phyloP scores from a whole-genome alignment of 2,113 vertebrate genomes.

The Carollia perspicillata region DNA sequence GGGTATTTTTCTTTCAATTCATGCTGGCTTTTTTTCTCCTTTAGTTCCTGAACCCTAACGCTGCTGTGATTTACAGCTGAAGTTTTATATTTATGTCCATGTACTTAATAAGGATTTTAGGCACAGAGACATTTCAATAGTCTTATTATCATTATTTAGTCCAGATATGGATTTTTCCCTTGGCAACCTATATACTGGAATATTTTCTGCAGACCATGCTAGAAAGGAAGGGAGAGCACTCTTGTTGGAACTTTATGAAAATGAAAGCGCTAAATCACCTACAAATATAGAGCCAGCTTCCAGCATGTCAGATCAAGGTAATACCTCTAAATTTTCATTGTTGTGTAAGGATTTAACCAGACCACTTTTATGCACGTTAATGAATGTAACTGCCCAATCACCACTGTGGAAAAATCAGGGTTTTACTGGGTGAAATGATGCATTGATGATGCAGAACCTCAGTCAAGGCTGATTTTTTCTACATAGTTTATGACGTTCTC shows the following conservation, averaged over 20 bases:
- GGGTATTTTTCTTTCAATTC: neutral
- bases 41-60: neutral
- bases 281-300: neutral
- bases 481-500: neutral
- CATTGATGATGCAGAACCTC: neutral
- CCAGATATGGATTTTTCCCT: neutral
- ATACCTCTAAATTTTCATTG: conserved; percentile 19
- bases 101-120: neutral
- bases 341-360: conserved; percentile 4
- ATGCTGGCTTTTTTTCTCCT: neutral
- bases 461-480: neutral
- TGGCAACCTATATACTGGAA: neutral
- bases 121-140: neutral
- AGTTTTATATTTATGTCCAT: neutral
- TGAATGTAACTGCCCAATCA: neutral
- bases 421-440: neutral
- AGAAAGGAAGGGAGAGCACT: neutral
- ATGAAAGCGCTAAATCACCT: neutral
- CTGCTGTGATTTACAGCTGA: neutral
- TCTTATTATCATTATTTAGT: conserved; percentile 20
- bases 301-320: neutral
- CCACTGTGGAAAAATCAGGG: neutral
- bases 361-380: neutral
- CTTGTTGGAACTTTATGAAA: neutral
- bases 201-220: neutral